Conservation (phyloP, 2,113 vertebrate species). For the Python bivittatus region DNA sequence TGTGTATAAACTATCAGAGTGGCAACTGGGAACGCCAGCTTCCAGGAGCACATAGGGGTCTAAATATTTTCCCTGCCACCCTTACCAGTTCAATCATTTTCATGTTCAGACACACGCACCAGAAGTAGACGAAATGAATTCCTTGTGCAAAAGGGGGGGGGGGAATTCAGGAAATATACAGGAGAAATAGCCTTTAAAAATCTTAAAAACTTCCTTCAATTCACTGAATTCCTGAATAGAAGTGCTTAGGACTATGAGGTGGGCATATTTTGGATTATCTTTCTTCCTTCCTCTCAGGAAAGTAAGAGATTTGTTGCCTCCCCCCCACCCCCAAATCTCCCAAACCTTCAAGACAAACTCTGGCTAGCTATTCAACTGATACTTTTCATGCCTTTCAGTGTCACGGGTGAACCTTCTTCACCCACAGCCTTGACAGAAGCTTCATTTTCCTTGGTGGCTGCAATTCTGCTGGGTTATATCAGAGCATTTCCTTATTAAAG, state of each 20-base stretch:
- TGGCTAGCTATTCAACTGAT: neutral
- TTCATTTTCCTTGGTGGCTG: neutral
- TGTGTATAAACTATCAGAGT: too few relatives aligned
- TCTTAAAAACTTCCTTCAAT: neutral
- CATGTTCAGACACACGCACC: neutral
- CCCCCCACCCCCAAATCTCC: too few relatives aligned
- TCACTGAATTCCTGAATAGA: neutral
- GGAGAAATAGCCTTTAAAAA: neutral
- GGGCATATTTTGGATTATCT: neutral
- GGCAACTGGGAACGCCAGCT: neutral
- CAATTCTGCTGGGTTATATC: constrained; percentile 37
- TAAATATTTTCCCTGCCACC: neutral
- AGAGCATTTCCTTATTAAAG: constrained; percentile 39
- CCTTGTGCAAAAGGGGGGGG: neutral
- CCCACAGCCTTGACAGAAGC: constrained; percentile 10
- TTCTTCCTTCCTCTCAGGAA: neutral
- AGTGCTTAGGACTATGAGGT: too few relatives aligned
- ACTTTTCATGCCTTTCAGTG: constrained; percentile 23
- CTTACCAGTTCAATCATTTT: neutral
- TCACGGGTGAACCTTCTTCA: constrained; percentile 14
- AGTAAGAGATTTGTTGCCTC: too few relatives aligned
- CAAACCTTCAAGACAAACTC: constrained; percentile 22
- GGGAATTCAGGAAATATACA: neutral
- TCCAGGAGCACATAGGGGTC: neutral
- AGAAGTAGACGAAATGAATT: neutral